phyloP scores from a whole-genome alignment of 2,888 invertebrate genomes.

The Parthenolecanium corni region DNA sequence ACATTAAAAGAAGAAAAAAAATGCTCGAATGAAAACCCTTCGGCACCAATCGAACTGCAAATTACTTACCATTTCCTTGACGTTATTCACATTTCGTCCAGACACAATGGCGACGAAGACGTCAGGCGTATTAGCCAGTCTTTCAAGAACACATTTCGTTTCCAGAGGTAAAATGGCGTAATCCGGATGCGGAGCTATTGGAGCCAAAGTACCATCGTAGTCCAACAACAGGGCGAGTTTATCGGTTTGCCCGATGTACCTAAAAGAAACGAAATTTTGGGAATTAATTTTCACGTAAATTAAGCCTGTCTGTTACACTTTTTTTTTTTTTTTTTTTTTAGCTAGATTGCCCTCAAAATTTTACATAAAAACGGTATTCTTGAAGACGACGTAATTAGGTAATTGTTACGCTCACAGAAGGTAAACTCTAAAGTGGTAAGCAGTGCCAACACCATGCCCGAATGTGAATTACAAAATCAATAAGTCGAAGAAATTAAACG shows the following conservation, averaged over 20 bases:
- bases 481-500: no score
- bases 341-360: no score
- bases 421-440: no score
- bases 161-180: constrained; percentile 73
- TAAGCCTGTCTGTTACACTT: not conserved
- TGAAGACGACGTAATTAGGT: no score
- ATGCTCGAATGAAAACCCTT: no score
- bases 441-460: no score
- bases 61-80: constrained; percentile 67
- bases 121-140: constrained; percentile 71
- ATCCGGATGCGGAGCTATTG: constrained; percentile 81
- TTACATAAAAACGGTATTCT: no score
- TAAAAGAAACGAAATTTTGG: constrained; percentile 38
- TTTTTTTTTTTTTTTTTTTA: not conserved
- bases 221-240: constrained; percentile 73
- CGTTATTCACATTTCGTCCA: constrained; percentile 74
- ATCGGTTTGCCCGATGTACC: constrained; percentile 74
- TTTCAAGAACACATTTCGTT: constrained; percentile 69
- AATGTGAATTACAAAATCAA: no score
- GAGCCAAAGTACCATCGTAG: constrained; percentile 80
- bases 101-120: constrained; percentile 79
- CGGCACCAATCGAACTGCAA: not conserved
- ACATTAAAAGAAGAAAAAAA: no score
- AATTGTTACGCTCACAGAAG: no score
- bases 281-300: not conserved